Conservation (phyloP, 2,888 invertebrate species). For the Tipula lateralis region DNA sequence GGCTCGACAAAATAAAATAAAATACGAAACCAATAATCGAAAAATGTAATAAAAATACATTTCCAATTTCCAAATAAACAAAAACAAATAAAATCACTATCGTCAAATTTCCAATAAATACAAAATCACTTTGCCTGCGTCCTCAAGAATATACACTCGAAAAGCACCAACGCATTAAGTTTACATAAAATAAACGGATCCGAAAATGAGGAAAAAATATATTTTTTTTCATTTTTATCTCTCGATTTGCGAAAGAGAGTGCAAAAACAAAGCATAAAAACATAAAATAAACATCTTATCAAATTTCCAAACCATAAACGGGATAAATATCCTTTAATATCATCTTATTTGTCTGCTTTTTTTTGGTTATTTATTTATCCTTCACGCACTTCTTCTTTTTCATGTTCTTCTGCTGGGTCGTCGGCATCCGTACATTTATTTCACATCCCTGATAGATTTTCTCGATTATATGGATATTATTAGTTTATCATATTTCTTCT, state of each 20-base stretch:
- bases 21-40: background rate
- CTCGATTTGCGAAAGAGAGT: background rate
- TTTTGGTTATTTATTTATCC: conserved; percentile 13
- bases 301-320: background rate
- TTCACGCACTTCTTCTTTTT: background rate
- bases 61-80: conserved; percentile 19
- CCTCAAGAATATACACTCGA: background rate
- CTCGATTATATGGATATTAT: background rate
- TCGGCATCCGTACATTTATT: background rate
- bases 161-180: background rate
- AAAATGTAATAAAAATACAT: background rate
- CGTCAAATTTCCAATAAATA: conserved; percentile 1
- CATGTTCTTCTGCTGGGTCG: background rate
- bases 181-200: background rate
- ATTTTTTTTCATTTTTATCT: background rate
- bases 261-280: background rate
- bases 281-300: background rate
- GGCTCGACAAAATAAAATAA: background rate
- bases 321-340: conserved; percentile 19
- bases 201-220: too few relatives aligned
- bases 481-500: conserved; percentile 4
- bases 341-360: background rate
- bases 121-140: background rate
- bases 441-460: background rate
- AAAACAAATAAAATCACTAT: conserved; percentile 13